A percentile compares a stretch with the other conserved stretches of the same genome.
Evolutionary conservation across 2,113 vertebrate genomes (phyloP).

Genomic region (Thomomys bottae): DNA sequence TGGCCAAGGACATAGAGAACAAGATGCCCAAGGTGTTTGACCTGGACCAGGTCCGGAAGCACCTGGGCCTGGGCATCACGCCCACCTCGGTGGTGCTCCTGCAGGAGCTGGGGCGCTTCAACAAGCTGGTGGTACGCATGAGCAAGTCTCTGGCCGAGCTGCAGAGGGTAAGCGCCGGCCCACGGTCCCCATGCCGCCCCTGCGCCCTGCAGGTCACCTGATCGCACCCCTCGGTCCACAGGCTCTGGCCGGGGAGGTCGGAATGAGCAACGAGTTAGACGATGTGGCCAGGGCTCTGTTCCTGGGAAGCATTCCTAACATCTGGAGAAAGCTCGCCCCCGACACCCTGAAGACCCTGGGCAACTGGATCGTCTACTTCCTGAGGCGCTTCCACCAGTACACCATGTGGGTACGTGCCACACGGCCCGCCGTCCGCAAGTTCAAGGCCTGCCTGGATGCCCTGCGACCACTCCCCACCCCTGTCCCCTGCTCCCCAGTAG

Average conservation of each 20-base stretch:
- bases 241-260: constrained; percentile 96
- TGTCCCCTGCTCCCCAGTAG: neutral
- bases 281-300: constrained; percentile 93
- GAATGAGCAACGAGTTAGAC: constrained; percentile 96
- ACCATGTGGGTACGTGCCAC: constrained; percentile 88
- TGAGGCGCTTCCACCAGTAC: constrained; percentile 92
- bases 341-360: constrained; percentile 95
- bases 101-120: constrained; percentile 96
- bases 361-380: constrained; percentile 96
- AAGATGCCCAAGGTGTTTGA: constrained; percentile 92
- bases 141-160: constrained; percentile 90
- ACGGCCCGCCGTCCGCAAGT: accelerated
- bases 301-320: constrained; percentile 91
- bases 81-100: constrained; percentile 94
- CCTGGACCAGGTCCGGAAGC: constrained; percentile 89
- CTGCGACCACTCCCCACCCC: accelerated
- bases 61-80: constrained; percentile 84
- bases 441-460: neutral
- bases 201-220: neutral
- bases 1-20: constrained; percentile 93
- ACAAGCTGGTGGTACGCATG: constrained; percentile 91
- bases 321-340: constrained; percentile 95
- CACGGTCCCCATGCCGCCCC: neutral
- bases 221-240: constrained; percentile 57
- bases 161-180: constrained; percentile 85